Evolutionary conservation across 1,140 invertebrate genomes (phyloP).

Genomic region (Aphaenogaster floridana): DNA sequence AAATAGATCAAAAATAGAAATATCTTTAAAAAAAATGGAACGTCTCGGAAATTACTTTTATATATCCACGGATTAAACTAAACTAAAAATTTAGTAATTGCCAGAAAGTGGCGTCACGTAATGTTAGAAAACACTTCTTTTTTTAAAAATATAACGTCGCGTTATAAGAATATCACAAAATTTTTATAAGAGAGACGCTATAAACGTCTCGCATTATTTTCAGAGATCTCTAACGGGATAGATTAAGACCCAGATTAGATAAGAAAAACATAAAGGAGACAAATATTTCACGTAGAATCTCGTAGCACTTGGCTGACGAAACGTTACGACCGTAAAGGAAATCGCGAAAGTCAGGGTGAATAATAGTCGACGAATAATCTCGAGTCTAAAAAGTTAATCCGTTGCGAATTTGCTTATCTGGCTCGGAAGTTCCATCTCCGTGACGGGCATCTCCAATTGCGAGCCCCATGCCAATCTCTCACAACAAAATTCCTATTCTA

Average conservation of each 20-base stretch:
- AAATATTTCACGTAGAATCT: conserved; percentile 41
- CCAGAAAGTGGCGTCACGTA: neutral
- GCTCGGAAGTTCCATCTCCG: conserved; percentile 54
- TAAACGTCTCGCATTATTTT: conserved; percentile 7
- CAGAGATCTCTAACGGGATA: conserved; percentile 13
- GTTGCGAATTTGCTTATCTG: conserved; percentile 55
- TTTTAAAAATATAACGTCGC: neutral
- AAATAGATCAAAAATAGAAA: neutral
- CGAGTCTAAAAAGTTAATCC: conserved; percentile 25
- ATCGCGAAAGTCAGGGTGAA: conserved; percentile 38
- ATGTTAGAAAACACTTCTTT: neutral
- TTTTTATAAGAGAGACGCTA: conserved; percentile 17
- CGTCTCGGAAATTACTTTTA: neutral
- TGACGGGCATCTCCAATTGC: conserved; percentile 58
- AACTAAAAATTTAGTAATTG: neutral
- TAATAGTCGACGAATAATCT: conserved; percentile 42
- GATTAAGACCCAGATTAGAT: conserved; percentile 54
- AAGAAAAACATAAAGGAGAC: conserved; percentile 44
- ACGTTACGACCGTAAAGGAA: conserved; percentile 44
- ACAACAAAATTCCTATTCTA: conserved; percentile 37
- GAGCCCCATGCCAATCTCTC: neutral
- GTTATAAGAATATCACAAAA: neutral
- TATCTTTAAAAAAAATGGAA: neutral
- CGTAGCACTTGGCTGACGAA: conserved; percentile 34
- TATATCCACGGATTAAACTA: neutral